Base-by-base conservation (phyloP, 1,140 invertebrate species). In the Listronotus bonariensis region DNA sequence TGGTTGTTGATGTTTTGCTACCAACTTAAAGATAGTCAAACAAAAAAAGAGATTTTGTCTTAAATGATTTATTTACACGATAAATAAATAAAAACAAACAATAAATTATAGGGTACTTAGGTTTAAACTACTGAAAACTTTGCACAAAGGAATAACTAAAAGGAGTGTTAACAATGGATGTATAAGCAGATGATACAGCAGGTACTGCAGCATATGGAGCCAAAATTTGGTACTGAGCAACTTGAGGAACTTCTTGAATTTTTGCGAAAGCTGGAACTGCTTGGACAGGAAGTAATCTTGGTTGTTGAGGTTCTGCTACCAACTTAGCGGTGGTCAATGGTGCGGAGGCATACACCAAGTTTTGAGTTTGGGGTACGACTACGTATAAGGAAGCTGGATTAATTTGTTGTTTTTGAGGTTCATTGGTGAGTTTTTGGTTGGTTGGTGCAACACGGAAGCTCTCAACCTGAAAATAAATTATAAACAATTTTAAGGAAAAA, bases 91-190 rank as follows among this genome's bases (percentile, higher is more conserved):
- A 9, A 36, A 36, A 7, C 34, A 36, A 36, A 1, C 3, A 36
- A 36, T 36, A 36, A 3, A 26, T 17, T n/a, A 36, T 31, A 52
- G 32, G n/a, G 8, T 52, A 34, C 10, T 3, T 48, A 17, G 10
- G 5, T 2, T 31, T 5, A 36, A 15, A 9, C 36, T 56, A 64
- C 40, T 74, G 72, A 34, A 68, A 70, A 58, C 70, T 67, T 54
- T 74, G 72, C 0, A 72, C 65, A 53, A 69, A 68, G 1, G 65
- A 68, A 6, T 65, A 67, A 57, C 72, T 72, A 34, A 61, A 74
- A 0, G 72, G 72, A 17, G 71, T 69, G 46, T 68, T 69, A 20
- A 71, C 53, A 14, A 69, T 42, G 12, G 66, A 57, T 4, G 57
- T 68, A 20, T 66, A 65, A 32, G 66, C 38, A 12, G 56, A 62